Conservation (phyloP, 2,888 invertebrate species). For the Drosophila flavopinicola region DNA sequence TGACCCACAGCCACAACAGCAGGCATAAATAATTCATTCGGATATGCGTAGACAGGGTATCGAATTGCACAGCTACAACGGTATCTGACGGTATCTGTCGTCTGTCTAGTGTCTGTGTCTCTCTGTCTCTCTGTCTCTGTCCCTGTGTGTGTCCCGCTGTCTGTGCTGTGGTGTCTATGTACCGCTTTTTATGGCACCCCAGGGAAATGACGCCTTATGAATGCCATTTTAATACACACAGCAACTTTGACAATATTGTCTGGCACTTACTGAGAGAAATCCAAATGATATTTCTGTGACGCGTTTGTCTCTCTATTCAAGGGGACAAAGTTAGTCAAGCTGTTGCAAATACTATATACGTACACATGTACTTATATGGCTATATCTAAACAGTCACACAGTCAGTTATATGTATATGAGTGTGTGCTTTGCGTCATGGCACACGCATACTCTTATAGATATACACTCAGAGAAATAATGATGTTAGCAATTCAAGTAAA, state of each 20-base stretch:
- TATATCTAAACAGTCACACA: constrained; percentile 7
- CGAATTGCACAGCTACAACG: constrained; percentile 28
- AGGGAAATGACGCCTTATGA: constrained; percentile 70
- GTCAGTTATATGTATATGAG: constrained; percentile 16
- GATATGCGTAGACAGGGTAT: constrained; percentile 45
- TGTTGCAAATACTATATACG: constrained; percentile 17
- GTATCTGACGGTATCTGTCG: constrained; percentile 12
- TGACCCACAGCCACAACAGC: constrained; percentile 29
- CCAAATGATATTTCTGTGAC: constrained; percentile 60
- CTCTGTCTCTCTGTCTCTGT: constrained; percentile 6
- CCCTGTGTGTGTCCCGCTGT: not conserved
- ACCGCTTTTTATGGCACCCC: constrained; percentile 64
- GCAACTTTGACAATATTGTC: constrained; percentile 69
- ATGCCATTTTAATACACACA: constrained; percentile 58
- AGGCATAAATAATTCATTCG: constrained; percentile 69
- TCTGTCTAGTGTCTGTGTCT: constrained; percentile 4
- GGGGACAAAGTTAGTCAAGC: constrained; percentile 47
- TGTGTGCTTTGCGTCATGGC: constrained; percentile 51
- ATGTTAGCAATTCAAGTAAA: too few species aligned
- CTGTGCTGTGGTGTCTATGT: constrained; percentile 4
- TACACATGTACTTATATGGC: not conserved
- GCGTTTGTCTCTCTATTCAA: constrained; percentile 64
- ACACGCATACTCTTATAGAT: constrained; percentile 29
- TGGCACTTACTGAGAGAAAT: constrained; percentile 35
- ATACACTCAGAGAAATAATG: not conserved